Percentiles rank a stretch among this genome's conserved stretches.
Evolutionary conservation across 64 coral and sea anemone species (phyloP).

Genomic region (Montipora efflorescens): DNA sequence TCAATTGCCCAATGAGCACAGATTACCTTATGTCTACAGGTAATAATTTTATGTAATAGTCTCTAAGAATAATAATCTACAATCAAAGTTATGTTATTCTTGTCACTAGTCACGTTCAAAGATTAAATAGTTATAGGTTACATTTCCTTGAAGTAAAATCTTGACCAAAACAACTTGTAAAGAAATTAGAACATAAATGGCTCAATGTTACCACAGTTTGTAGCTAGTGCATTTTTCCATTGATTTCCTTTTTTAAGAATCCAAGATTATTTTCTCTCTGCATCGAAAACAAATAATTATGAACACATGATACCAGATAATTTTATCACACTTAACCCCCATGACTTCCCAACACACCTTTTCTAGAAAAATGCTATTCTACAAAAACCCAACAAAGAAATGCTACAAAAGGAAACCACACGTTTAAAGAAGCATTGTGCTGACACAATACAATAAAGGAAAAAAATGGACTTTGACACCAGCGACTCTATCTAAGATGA

Average conservation of each 20-base stretch:
- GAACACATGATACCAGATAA: not conserved
- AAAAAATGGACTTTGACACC: too few species aligned
- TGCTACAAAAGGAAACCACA: not conserved
- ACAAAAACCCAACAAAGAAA: not conserved
- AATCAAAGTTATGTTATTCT: not conserved
- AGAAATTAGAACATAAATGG: not conserved
- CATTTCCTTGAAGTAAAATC: too few species aligned
- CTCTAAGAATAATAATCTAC: not conserved
- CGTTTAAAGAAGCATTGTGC: too few species aligned
- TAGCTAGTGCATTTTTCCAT: not conserved
- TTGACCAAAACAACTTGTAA: not conserved
- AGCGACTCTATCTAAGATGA: too few species aligned
- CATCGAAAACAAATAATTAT: not conserved
- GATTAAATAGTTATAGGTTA: not conserved
- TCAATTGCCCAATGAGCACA: too few species aligned
- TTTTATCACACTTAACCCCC: too few species aligned
- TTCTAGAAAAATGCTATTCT: not conserved
- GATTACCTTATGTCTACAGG: not conserved
- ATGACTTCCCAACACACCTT: not conserved
- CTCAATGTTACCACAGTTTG: too few species aligned
- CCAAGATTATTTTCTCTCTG: not conserved
- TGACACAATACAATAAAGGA: too few species aligned
- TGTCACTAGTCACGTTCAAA: not conserved
- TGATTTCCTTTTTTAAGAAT: not conserved
- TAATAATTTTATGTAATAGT: not conserved